Percentiles rank a stretch among this genome's conserved stretches.
Conservation (phyloP, 2,888 invertebrate species). For the Rosalia funebris region DNA sequence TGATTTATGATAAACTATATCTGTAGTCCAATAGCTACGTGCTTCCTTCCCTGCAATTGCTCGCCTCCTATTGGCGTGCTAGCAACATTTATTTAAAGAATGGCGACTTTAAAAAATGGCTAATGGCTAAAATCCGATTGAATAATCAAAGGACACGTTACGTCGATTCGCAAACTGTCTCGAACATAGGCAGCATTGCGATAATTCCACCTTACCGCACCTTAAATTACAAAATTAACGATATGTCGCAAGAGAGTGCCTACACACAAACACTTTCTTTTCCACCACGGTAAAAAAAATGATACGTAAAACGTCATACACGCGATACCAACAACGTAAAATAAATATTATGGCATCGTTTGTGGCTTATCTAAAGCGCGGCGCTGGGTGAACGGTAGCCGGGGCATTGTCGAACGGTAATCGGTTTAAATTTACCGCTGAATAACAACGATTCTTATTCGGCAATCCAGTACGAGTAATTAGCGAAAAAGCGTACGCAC, state of each 20-base stretch:
- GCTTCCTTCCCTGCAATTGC: too few relatives aligned
- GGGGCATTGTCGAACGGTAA: not conserved
- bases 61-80: too few relatives aligned
- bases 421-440: constrained; percentile 5
- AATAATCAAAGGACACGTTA: not conserved
- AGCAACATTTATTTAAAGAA: too few relatives aligned
- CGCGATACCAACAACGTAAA: not conserved
- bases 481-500: not conserved
- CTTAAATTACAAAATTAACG: constrained; percentile 14
- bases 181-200: too few relatives aligned
- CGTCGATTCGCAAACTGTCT: not conserved
- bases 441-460: not conserved
- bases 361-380: constrained; percentile 5
- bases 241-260: constrained; percentile 8
- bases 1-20: too few relatives aligned
- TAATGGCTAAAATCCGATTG: not conserved
- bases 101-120: too few relatives aligned
- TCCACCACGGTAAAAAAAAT: not conserved
- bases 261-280: constrained; percentile 8
- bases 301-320: not conserved
- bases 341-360: not conserved
- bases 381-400: not conserved
- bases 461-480: not conserved
- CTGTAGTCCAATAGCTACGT: too few relatives aligned
- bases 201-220: constrained; percentile 3